Evolutionary conservation across 2,797 vertebrate genomes (phyloP), one percentile per base, ranked within the genome.

Genomic region (Podargus strigoides): DNA sequence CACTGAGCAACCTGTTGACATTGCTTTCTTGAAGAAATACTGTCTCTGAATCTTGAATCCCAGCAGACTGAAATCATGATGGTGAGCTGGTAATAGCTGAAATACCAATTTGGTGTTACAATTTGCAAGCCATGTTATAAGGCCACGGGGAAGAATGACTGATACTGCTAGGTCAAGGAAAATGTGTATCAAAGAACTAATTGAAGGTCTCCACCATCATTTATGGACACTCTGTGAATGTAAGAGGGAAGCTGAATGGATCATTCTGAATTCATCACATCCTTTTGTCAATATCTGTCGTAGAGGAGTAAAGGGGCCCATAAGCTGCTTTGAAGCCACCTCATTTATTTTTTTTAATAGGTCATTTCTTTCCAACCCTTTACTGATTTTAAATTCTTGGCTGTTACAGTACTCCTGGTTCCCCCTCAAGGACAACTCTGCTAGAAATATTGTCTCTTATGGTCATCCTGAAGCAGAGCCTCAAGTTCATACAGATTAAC

Each of bases 291-390:
- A 82, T 92, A 95, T 66, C 85, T 86, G 83, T 90, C 66, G 66
- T 84, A 59, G 62, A 94, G 53, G 36, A 94, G 50, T 66, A 94
- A 93, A 72, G 36, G 41, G 23, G 49, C 42, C 39, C 47, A 59
- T 84, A 91, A 87, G 76, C 66, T 55, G 86, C 62, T 68, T 93
- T 73, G 81, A 36, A 95, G 79, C 53, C 36, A 37, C 36, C 26
- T 76, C 42, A 73, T 94, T 88, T 94, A 19, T 86, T 93, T 22
- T 78, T 84, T 87, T 96, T 91, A 75, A 86, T 69, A 58, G 90
- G 26, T 76, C 30, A 63, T 84, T 93, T 88, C 21, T 89, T 91
- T 90, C 34, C 26, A 92, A 9, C 46, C 78, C 67, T 84, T 80
- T 84, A 34, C 58, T 59, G 85, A 88, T 75, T 90, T 88, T 69